Base-by-base conservation (phyloP, 2,113 vertebrate genomes). In the Siniperca chuatsi region DNA sequence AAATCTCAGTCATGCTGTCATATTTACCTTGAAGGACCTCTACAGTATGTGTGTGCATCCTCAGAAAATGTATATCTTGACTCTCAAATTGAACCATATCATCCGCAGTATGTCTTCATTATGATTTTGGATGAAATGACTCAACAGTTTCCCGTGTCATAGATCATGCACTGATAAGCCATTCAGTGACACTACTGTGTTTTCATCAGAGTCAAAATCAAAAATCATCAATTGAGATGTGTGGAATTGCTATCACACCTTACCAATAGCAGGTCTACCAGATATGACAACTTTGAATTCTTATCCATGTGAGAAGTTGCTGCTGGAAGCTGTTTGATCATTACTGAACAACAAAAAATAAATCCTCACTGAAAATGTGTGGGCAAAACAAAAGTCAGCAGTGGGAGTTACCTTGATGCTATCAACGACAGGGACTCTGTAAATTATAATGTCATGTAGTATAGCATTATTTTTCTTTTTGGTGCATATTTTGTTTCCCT, bases 241-340 rank as follows among this genome's bases (percentile, higher is more conserved):
- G 54, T 18, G 44, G 78, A 70, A 42, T 33, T 57, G 20, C 57
- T 66, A 9, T 75, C 46, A 66, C 76, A 37, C 35, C 46, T 79
- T 21, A 67, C 10, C n/a, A 40, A 42, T 18, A 44, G 68, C 71
- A 64, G 76, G 62, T 55, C 76, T 83, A 21, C 74, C 70, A 90
- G 88, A 88, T 89, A 87, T 75, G 54, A 71, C 70, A 71, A 79
- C 71, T 80, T 75, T 89, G 64, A 76, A 80, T 78, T 76, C 25
- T 37, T 50, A 48, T 65, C 69, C 44, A 18, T 40, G 64, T 71
- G 48, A 69, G 62, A 79, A 62, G 55, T 74, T 5, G 15, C 67
- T 46, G 65, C 78, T 68, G 58, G 74, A 81, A 64, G 68, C 78
- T 61, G 67, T 83, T 79, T 90, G 64, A 88, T 83, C n/a, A 57